These are phyloP conservation scores for Sinhomidia bicolor DNA, from an alignment of 2,888 invertebrate species.

Conservation along the genomic window DNA sequence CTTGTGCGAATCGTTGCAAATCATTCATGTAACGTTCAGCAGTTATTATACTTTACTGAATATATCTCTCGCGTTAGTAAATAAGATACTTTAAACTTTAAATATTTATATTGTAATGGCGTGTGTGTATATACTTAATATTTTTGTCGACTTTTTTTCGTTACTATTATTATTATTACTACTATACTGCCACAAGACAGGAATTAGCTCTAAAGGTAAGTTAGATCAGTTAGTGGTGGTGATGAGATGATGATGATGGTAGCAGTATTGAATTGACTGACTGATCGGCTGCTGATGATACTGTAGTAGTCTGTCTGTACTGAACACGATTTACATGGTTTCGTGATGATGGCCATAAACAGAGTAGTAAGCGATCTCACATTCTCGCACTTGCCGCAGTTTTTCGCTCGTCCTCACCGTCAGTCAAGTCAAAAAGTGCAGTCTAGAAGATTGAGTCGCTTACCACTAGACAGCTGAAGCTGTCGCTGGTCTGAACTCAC, in stretches of 20 bases:
- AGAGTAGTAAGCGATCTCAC: background rate
- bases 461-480: background rate
- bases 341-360: background rate
- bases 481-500: background rate
- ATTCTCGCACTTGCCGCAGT: slow-evolving; percentile 4
- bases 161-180: no score
- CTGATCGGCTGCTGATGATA: no score
- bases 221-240: no score
- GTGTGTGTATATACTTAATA: no score
- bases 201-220: no score
- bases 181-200: no score
- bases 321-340: background rate
- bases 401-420: background rate
- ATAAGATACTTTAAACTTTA: no score
- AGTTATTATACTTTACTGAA: background rate
- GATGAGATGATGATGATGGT: no score
- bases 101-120: no score
- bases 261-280: no score
- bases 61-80: no score
- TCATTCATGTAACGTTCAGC: background rate
- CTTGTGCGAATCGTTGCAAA: background rate
- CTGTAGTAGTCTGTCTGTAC: background rate
- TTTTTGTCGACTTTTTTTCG: no score
- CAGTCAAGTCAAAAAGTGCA: background rate
- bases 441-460: background rate